These are phyloP conservation scores for Capromys pilorides DNA, from an alignment of 2,797 vertebrate genomes.

Conservation along the genomic window DNA sequence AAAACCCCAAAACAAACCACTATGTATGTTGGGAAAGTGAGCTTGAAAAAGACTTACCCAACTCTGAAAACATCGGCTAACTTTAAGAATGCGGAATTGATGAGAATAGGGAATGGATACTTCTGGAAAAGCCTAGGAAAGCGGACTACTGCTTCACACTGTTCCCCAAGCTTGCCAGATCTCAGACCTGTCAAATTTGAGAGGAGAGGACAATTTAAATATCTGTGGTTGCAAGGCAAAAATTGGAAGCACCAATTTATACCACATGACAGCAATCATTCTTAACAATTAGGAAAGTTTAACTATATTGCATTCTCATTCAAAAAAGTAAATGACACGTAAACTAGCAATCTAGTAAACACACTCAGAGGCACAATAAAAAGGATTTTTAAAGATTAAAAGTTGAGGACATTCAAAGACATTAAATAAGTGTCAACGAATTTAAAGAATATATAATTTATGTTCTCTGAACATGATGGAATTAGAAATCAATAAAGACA, in stretches of 20 bases:
- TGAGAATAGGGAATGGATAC: constrained; percentile 98
- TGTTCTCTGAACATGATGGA: background rate
- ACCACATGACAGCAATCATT: background rate
- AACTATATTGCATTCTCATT: background rate
- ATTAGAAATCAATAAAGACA: constrained; percentile 3
- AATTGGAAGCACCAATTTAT: background rate
- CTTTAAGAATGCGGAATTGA: constrained; percentile 98
- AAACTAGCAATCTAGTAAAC: constrained; percentile 10
- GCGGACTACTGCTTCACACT: constrained; percentile 98
- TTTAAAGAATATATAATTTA: constrained; percentile 29
- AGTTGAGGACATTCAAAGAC: background rate
- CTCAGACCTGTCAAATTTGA: constrained; percentile 88
- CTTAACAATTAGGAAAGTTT: constrained; percentile 29
- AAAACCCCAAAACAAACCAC: too few species aligned
- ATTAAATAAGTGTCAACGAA: constrained; percentile 43
- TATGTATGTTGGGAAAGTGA: background rate
- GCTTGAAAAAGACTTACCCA: constrained; percentile 88
- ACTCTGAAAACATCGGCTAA: constrained; percentile 98
- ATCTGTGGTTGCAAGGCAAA: background rate
- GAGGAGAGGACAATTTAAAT: background rate
- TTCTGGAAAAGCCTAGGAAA: constrained; percentile 99
- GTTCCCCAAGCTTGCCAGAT: constrained; percentile 97
- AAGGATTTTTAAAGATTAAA: background rate
- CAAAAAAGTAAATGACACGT: background rate
- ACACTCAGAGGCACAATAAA: constrained; percentile 4